Base-by-base conservation (phyloP, 37 sponge, comb jelly and placozoan genomes). In the Theonella swinhoei region DNA sequence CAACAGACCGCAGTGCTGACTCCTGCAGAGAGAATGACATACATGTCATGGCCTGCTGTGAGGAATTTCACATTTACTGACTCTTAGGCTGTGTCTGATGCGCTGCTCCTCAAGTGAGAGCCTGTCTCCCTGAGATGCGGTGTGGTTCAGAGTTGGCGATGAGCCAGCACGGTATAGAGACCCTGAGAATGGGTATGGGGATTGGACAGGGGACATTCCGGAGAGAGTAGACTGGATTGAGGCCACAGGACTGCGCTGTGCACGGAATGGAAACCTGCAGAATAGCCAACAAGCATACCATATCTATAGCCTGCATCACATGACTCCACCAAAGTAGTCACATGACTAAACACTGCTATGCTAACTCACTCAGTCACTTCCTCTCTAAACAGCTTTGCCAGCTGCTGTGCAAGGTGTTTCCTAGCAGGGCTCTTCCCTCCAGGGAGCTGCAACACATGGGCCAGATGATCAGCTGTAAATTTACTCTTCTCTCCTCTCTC, bases 381-480 rank as follows among this genome's bases (percentile, higher is more conserved):
- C 39, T 75, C 77, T 0, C 54, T 36, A 31, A 94, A 75, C 35
- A 94, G 91, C 2, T 24, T 32, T 78, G 85, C 85, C 36, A 94
- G 73, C 66, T 91, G 81, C 11, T 72, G 71, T n/a, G 85, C 77
- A 14, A 94, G 87, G 71, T 88, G 78, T 36, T 77, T 91, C 72
- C 86, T 74, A 5, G 85, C 42, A 28, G 75, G 85, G 2, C 69
- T 7, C 54, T 87, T 87, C 62, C 77, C 75, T 32, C 68, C 17
- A n/a, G 92, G 90, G 2, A 96, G 85, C 41, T 88, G 78, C 26
- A 93, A n/a, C 24, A 88, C 77, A 7, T 28, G n/a, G 31, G 94
- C 91, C 43, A 96, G 63, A 26, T 84, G 62, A 24, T 96, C 91
- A 7, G 90, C 19, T 0, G 85, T 89, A 80, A 95, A 92, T 37